Base-by-base conservation (phyloP, 2,113 vertebrate species). In the Gopherus evgoodei region DNA sequence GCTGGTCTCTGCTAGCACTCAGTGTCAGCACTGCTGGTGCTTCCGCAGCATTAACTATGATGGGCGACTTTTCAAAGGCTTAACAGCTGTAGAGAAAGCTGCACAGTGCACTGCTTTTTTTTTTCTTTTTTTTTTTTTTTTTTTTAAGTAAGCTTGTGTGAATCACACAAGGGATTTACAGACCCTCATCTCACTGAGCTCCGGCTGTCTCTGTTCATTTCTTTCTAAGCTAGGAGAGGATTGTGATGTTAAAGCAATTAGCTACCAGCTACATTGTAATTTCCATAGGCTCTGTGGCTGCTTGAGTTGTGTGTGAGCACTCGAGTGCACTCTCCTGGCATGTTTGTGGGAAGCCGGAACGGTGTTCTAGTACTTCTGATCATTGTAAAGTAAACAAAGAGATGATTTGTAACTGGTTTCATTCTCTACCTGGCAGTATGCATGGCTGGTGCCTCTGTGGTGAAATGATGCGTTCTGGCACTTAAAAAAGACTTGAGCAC, bases 191-290 rank as follows among this genome's bases (percentile, higher is more conserved):
- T 75, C 69, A 75, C 69, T 75, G 69, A 75, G n/a, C n/a, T 38
- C 69, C 8, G 0, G 31, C 76, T 38, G 35, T 0, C 0, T 31
- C 53, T 57, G 31, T 38, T 50, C 25, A 42, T 59, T 72, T 76
- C 29, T n/a, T 52, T 35, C 5, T 78, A 79, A 57, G 50, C 49
- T 69, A 57, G 78, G n/a, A 19, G 16, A 35, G 17, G 75, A 5
- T 49, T 0, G 1, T 42, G 5, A 27, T 44, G 65, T 89, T 91
- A 11, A 53, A 87, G 49, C 49, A 78, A 53, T 31, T 31, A 29
- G 27, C 59, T 31, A 14, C 11, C 59, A 62, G 59, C 24, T 13
- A 62, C 2, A 10, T 47, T 47, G 29, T 35, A 11, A 29, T 62
- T 31, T 62, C 13, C 59, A 62, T 14, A 62, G 29, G 12, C 59